phyloP scores from a whole-genome alignment of 2,797 vertebrate genomes.

The Helarctos malayanus region DNA sequence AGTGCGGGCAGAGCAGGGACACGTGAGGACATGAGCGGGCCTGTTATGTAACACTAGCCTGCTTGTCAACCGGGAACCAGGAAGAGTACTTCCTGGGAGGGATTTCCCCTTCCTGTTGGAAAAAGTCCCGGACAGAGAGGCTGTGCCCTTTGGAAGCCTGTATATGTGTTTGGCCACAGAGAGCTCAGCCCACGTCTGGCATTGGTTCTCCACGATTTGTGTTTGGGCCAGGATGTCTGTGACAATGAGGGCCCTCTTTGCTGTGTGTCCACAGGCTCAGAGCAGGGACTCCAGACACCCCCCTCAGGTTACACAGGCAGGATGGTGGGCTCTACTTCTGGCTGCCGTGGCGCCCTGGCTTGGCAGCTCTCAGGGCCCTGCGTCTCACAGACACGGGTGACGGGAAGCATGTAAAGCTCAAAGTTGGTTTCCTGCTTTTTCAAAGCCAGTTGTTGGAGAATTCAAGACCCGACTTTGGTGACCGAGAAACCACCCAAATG shows the following conservation, averaged over 20 bases:
- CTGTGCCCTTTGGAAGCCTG: neutral
- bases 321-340: neutral
- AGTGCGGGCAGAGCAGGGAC: neutral
- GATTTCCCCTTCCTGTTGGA: conserved; percentile 57
- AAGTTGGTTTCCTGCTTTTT: neutral
- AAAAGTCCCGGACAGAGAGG: neutral
- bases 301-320: neutral
- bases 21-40: neutral
- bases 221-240: too few species aligned
- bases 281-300: neutral
- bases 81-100: neutral
- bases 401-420: neutral
- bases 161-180: neutral
- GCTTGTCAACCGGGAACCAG: conserved; percentile 28
- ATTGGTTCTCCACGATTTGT: neutral
- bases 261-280: neutral
- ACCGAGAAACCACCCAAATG: neutral
- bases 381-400: neutral
- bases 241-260: neutral
- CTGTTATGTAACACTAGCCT: neutral
- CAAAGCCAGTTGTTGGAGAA: neutral
- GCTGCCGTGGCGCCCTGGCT: neutral
- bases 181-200: neutral
- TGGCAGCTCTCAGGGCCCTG: neutral
- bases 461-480: neutral